Conservation (phyloP, 2,888 invertebrate genomes). For the Andrena hattorfiana region DNA sequence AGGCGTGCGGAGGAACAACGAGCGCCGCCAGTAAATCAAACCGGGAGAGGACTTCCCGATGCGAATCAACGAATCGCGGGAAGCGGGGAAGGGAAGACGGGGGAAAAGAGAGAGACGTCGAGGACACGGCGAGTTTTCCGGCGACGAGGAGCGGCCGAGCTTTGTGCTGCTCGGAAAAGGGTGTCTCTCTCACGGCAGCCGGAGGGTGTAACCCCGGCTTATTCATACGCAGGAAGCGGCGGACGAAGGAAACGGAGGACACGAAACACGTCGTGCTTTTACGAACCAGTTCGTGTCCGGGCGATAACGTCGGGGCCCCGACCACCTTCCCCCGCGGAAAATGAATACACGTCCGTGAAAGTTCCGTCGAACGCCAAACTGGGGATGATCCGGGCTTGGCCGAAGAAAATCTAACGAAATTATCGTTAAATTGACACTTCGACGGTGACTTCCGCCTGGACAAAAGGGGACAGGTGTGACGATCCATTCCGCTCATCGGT, state of each 20-base stretch:
- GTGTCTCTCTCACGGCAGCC: slow-evolving; percentile 79
- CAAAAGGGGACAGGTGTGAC: neutral
- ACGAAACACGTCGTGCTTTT: slow-evolving; percentile 70
- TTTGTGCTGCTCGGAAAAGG: slow-evolving; percentile 75
- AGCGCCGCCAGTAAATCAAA: slow-evolving; percentile 77
- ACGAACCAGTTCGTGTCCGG: slow-evolving; percentile 54
- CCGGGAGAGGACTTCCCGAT: slow-evolving; percentile 64
- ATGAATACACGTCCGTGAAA: slow-evolving; percentile 49
- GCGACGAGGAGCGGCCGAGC: slow-evolving; percentile 68
- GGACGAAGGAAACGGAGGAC: slow-evolving; percentile 79
- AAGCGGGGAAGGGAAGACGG: slow-evolving; percentile 46
- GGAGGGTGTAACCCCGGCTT: slow-evolving; percentile 83
- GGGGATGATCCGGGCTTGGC: slow-evolving; percentile 22
- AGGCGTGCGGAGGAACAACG: slow-evolving; percentile 65
- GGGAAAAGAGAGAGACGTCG: slow-evolving; percentile 56
- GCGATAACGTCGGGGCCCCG: slow-evolving; percentile 65
- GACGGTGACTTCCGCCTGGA: neutral
- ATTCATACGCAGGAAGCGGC: slow-evolving; percentile 83
- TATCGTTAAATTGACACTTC: neutral
- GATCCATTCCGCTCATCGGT: neutral
- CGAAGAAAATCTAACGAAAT: neutral
- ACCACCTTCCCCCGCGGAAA: slow-evolving; percentile 47
- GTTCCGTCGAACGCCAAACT: slow-evolving; percentile 36
- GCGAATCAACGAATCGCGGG: slow-evolving; percentile 49
- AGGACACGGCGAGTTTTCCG: slow-evolving; percentile 76